Evolutionary conservation across 2,113 vertebrate species (phyloP), one percentile per base, ranked within the genome.

Genomic region (Hemiscyllium ocellatum): DNA sequence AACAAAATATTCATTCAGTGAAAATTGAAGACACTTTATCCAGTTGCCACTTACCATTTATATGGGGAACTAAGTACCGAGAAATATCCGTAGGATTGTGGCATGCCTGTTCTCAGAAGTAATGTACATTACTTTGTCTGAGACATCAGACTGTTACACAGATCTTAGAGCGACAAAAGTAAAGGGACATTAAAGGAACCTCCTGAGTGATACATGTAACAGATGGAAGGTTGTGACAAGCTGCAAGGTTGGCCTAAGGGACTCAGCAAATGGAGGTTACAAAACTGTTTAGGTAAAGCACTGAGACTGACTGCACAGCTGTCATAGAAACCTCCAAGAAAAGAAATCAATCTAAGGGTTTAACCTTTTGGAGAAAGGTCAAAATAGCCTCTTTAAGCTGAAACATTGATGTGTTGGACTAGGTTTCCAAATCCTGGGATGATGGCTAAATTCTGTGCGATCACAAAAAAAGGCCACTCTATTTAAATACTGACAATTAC

Each of bases 261-360:
- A 33, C 37, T 72, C 94, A 72, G 93, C 42, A 72, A 95, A 72
- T 72, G 68, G 94, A 95, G 94, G 94, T 95, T 95, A 95, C 42
- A 72, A 95, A 95, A 76, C 94, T 52, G 94, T 95, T 95, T 72
- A 95, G 94, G 94, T 95, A 72, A 70, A 95, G 37, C 20, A 50
- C 24, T 72, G 94, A 95, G 69, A 52, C 68, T 72, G 68, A 29
- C 66, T 50, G 37, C 94, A 95, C 94, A 72, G 94, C 94, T 95
- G 94, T 70, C 94, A 50, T 95, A 33, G 69, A 72, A 95, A 47
- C 94, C 94, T 95, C 72, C 94, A 52, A 26, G 26, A 52, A 47
- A 95, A 90, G 72, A 76, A 95, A 76, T 95, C 94, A 95, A 95
- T 95, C 94, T 52, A 33, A 72, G 69, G 24, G 94, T 95, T 95